Conservation (phyloP, 2,888 invertebrate species). For the Tholera decimalis region DNA sequence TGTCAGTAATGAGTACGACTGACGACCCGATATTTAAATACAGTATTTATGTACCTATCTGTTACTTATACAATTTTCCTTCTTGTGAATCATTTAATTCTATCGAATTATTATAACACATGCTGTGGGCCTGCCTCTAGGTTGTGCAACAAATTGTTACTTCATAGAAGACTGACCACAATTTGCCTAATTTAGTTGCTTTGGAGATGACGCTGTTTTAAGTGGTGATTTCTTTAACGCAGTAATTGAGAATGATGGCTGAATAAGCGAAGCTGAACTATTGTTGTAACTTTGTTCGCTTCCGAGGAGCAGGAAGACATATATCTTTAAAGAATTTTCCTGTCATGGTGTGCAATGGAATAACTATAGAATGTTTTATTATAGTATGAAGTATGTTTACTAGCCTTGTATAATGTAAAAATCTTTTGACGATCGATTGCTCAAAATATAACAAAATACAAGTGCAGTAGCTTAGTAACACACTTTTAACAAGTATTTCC, state of each 20-base stretch:
- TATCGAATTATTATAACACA: background rate
- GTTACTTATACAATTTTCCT: constrained; percentile 20
- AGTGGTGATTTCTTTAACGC: background rate
- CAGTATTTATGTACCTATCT: background rate
- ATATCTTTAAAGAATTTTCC: background rate
- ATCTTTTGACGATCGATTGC: background rate
- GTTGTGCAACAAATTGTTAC: constrained; percentile 2
- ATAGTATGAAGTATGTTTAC: background rate
- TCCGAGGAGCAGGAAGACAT: background rate
- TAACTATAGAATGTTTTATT: background rate
- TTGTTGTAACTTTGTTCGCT: background rate
- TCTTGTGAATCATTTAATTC: constrained; percentile 9
- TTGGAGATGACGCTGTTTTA: background rate
- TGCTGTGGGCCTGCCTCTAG: background rate
- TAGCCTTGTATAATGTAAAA: background rate
- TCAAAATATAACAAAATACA: background rate
- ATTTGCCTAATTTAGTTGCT: constrained; percentile 3
- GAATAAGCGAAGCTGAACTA: background rate
- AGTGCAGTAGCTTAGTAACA: background rate
- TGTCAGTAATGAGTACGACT: background rate
- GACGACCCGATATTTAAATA: constrained; percentile 5
- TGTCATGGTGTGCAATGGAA: background rate
- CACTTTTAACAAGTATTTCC: background rate
- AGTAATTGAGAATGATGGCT: background rate
- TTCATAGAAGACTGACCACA: background rate